Conservation (phyloP, 2,888 invertebrate genomes). For the Polyommatus iphigenia region DNA sequence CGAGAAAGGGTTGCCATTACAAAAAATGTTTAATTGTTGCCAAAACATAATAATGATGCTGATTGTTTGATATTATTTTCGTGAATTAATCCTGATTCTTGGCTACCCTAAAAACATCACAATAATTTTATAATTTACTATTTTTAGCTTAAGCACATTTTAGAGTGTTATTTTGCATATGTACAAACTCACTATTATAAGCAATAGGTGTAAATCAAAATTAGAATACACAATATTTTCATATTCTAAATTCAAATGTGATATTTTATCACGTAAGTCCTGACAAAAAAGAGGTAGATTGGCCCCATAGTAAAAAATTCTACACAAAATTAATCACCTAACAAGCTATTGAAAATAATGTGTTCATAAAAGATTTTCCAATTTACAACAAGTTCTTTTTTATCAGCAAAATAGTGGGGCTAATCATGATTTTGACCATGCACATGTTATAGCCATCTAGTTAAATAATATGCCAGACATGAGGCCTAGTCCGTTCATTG, state of each 20-base stretch:
- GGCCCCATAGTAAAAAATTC: neutral
- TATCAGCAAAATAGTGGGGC: neutral
- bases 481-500: no score
- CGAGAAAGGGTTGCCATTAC: conserved; percentile 18
- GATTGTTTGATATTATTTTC: conserved; percentile 6
- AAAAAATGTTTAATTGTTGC: neutral
- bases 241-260: conserved; percentile 73
- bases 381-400: neutral
- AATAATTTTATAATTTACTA: conserved; percentile 52
- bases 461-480: neutral
- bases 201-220: conserved; percentile 60
- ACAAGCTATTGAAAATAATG: neutral
- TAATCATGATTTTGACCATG: neutral
- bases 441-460: neutral
- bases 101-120: conserved; percentile 12
- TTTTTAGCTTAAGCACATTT: conserved; percentile 67
- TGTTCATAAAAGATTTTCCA: neutral
- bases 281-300: conserved; percentile 3
- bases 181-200: conserved; percentile 64
- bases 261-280: conserved; percentile 62
- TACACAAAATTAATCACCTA: neutral
- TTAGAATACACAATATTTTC: conserved; percentile 62
- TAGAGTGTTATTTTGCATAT: conserved; percentile 64
- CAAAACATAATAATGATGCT: neutral
- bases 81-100: neutral